Evolutionary conservation across 2,888 invertebrate genomes (phyloP).

Genomic region (Cyaniris semiargus): DNA sequence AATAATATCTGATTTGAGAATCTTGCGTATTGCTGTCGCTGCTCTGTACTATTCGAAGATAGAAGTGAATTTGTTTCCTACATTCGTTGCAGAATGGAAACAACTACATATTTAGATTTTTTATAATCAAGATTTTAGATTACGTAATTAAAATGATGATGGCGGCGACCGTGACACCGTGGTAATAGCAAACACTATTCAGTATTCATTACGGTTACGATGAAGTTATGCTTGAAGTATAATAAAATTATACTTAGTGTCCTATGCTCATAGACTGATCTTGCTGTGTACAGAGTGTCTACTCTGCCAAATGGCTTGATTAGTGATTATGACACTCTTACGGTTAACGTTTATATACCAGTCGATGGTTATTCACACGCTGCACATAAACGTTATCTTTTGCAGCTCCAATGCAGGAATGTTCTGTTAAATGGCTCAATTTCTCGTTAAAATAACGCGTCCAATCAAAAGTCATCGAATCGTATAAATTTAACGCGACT

Average conservation of each 20-base stretch:
- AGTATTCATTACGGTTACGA: neutral
- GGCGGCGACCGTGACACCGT: no score
- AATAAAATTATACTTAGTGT: neutral
- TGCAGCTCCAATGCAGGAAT: conserved; percentile 16
- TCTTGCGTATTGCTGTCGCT: neutral
- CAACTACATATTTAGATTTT: neutral
- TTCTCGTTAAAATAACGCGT: conserved; percentile 47
- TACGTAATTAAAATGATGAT: neutral
- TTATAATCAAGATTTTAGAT: neutral
- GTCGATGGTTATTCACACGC: neutral
- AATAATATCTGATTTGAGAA: neutral
- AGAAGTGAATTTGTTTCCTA: neutral
- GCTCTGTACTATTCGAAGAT: neutral
- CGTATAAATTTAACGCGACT: conserved; percentile 57
- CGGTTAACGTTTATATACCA: neutral
- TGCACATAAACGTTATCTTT: neutral
- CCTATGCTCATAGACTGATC: neutral
- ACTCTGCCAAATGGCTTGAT: neutral
- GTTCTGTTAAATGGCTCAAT: conserved; percentile 34
- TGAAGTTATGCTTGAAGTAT: neutral
- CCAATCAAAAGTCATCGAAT: conserved; percentile 46
- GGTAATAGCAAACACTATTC: neutral
- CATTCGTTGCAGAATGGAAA: neutral
- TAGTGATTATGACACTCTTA: neutral
- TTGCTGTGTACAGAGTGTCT: neutral